Base-by-base conservation (phyloP, 2,113 vertebrate genomes). In the Mystacornis crossleyi region DNA sequence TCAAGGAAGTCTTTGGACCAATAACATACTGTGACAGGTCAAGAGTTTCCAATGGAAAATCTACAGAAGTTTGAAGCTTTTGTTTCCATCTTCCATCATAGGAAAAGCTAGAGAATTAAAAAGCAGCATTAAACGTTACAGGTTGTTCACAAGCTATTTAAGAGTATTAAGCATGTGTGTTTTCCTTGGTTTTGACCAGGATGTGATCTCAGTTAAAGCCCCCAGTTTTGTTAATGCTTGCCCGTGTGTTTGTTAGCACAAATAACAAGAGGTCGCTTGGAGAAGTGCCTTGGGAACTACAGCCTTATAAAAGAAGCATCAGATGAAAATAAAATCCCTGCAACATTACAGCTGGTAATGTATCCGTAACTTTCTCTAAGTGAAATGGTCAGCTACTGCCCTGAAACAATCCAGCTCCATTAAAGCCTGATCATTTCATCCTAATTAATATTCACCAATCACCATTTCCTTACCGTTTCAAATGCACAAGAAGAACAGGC, bases 11-110 rank as follows among this genome's bases (percentile, higher is more conserved):
- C 97, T 98, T 99, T 96, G 99, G 99, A 90, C 99, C 99, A 74
- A 99, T 99, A 89, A 99, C 99, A 20, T 99, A 99, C 61, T 99
- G 99, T 4, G 97, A 95, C 72, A 99, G 98, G 96, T 99, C 99
- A 98, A 99, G 99, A 89, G 95, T 98, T 97, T 99, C 99, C 84
- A 99, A 93, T 6, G 99, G 98, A 91, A 99, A 99, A 97, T 99
- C 99, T 53, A 99, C 99, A 42, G 98, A 98, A 2, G 99, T 99
- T 82, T 99, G 99, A 75, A 99, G 98, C 95, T 99, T 99, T 96
- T 99, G 99, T 74, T 99, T 99, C 99, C 99, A 99, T 70, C 99
- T 98, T 64, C 99, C 99, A 94, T 99, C 99, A 17, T 99, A 99
- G 53, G 99, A 99, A 97, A 99, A 99, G 86, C 99, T 99, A 89